A percentile compares a stretch with the other conserved stretches of the same genome.
phyloP scores from a whole-genome alignment of 2,888 invertebrate species.

The Troides helena region DNA sequence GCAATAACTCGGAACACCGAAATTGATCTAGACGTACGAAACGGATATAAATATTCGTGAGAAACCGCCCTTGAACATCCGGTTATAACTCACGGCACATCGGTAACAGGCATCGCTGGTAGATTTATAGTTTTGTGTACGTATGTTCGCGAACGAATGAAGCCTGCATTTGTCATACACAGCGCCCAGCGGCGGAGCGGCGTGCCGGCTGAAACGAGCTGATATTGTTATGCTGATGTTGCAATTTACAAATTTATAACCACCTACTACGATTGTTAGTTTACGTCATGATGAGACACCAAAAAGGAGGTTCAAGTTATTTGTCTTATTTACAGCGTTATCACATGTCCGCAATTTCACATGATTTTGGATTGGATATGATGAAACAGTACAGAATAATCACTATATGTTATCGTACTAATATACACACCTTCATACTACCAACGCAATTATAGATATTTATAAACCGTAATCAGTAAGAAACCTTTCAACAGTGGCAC shows the following conservation, averaged over 20 bases:
- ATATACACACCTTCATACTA: not conserved
- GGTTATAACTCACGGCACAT: constrained; percentile 32
- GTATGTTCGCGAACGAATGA: constrained; percentile 37
- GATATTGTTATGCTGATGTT: too few relatives aligned
- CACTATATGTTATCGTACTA: too few relatives aligned
- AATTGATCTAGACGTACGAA: not conserved
- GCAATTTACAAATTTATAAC: too few relatives aligned
- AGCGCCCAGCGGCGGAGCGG: not conserved
- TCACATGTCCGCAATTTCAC: too few relatives aligned
- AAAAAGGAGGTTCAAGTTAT: too few relatives aligned
- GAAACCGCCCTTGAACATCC: constrained; percentile 19
- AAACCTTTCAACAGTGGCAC: not conserved
- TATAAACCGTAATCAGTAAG: not conserved
- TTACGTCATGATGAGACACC: too few relatives aligned
- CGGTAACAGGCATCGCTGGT: constrained; percentile 23
- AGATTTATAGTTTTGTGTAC: constrained; percentile 34
- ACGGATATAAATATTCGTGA: constrained; percentile 21
- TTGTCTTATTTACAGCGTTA: too few relatives aligned
- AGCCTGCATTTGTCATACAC: constrained; percentile 38
- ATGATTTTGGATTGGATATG: too few relatives aligned
- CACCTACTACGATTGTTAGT: too few relatives aligned
- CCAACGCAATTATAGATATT: not conserved
- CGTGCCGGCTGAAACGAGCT: not conserved
- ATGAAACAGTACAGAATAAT: too few relatives aligned
- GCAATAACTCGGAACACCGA: too few relatives aligned